Conservation (phyloP, 2,113 vertebrate species). For the Willisornis vidua region DNA sequence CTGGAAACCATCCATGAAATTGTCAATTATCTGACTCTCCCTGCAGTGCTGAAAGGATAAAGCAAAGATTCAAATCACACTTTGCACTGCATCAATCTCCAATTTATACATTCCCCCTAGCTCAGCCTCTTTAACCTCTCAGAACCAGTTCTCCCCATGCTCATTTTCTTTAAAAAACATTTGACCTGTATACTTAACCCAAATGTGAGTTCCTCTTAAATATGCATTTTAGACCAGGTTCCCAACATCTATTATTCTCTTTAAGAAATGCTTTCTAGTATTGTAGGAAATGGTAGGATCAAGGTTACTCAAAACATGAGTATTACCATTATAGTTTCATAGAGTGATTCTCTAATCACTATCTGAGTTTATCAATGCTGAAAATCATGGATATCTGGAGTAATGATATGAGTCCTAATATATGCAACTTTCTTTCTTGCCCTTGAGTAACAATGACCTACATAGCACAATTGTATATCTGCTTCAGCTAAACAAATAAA, state of each 20-base stretch:
- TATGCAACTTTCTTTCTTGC: background rate
- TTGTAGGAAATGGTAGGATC: background rate
- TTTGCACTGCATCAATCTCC: background rate
- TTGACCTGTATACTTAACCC: background rate
- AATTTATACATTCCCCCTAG: background rate
- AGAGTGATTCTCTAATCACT: background rate
- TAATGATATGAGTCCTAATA: background rate
- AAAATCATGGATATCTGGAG: background rate
- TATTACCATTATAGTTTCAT: background rate
- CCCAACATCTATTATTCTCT: background rate
- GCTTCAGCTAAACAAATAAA: background rate
- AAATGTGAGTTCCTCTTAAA: background rate
- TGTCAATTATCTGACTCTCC: constrained; percentile 50
- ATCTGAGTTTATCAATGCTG: background rate
- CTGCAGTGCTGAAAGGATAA: constrained; percentile 4
- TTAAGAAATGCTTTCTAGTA: background rate
- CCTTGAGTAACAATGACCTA: background rate
- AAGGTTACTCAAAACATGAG: background rate
- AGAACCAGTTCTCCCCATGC: background rate
- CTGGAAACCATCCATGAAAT: constrained; percentile 57
- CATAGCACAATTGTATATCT: background rate
- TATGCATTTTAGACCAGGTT: background rate
- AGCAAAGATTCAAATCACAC: background rate
- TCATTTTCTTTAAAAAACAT: background rate
- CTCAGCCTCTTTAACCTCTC: background rate